Evolutionary conservation across 1,140 invertebrate genomes (phyloP), one percentile per base, ranked within the genome.

Genomic region (Belonocnema kinseyi): DNA sequence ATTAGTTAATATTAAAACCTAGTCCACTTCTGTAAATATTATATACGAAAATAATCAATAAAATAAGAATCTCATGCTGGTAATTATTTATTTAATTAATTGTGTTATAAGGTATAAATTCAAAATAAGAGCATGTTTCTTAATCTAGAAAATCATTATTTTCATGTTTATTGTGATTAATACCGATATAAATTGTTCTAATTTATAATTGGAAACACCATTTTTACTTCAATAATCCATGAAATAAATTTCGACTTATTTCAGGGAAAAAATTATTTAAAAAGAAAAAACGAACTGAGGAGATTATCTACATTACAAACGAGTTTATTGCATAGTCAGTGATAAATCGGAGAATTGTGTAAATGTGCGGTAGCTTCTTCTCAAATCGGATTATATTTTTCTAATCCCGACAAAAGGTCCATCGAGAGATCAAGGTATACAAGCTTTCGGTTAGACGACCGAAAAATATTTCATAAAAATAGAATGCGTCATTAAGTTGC

Each of bases 341-440:
- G 58, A 66, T 66, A 66, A 66, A 66, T 66, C 21, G 58, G 58
- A 58, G 26, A 33, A 40, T 33, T 66, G 26, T 66, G 58, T 66
- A 13, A 66, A 66, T 66, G 16, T 61, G 21, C 26, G 58, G 40
- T 66, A 66, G 58, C 58, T 26, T 66, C 58, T 40, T 26, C 21
- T 33, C 58, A 33, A 33, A 66, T 66, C 58, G 58, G 58, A 66
- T 66, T 66, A 66, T 40, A 21, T 21, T 66, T 66, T 66, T 66
- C 58, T 66, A 66, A 66, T 66, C 58, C 40, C 21, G 26, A 66
- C 6, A 40, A 66, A 12, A 66, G 16, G 26, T 66, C 58, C 40
- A 66, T 66, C 58, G 40, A 66, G 16, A 26, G 40, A 66, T 66
- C 58, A 66, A 13, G 40, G 26, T 26, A 11, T 26, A 19, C 56